Conservation (phyloP, 1,140 invertebrate species). For the Holotrichia oblita region DNA sequence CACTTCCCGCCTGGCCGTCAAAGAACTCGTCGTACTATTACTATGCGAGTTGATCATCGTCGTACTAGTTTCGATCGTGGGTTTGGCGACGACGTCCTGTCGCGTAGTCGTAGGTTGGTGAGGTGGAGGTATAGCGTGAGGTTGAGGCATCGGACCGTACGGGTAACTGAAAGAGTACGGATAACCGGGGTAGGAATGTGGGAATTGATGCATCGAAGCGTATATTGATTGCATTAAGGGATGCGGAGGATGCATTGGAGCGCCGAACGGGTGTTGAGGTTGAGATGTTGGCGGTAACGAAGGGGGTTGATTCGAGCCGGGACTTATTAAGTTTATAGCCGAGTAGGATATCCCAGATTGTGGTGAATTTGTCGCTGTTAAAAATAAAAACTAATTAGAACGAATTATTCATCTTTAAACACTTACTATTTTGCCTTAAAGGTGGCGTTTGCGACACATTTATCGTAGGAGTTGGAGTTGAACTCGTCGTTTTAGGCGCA, state of each 20-base stretch:
- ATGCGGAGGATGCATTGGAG: conserved; percentile 69
- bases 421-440: conserved; percentile 56
- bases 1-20: conserved; percentile 68
- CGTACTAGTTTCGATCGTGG: conserved; percentile 70
- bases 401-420: conserved; percentile 41
- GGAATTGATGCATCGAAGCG: conserved; percentile 65
- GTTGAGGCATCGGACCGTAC: conserved; percentile 75
- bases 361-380: conserved; percentile 59
- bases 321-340: conserved; percentile 69
- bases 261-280: conserved; percentile 70
- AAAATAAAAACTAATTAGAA: conserved; percentile 56
- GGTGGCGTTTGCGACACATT: conserved; percentile 59
- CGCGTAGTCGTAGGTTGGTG: conserved; percentile 41
- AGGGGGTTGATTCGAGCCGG: conserved; percentile 63
- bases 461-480: conserved; percentile 54
- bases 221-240: conserved; percentile 62
- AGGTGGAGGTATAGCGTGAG: conserved; percentile 77
- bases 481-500: conserved; percentile 55
- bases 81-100: conserved; percentile 44
- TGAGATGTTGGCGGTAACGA: conserved; percentile 68
- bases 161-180: conserved; percentile 70
- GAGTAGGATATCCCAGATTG: conserved; percentile 64
- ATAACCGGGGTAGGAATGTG: conserved; percentile 72
- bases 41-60: conserved; percentile 74
- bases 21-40: conserved; percentile 68